Evolutionary conservation across 2,888 invertebrate species (phyloP).

Genomic region (Drosophila koepferae): DNA sequence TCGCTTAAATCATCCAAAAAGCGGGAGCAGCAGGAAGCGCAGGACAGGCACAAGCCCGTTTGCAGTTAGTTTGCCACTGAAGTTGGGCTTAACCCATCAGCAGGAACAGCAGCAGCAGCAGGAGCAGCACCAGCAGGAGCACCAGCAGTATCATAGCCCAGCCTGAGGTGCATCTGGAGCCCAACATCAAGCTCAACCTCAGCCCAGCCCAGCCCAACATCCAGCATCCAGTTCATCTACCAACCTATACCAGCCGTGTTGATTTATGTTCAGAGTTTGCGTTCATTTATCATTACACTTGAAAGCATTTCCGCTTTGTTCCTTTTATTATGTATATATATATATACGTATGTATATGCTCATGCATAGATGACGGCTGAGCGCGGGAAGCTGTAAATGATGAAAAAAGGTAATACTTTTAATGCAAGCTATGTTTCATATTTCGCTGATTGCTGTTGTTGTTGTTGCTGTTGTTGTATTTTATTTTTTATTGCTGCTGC

Average conservation of each 20-base stretch:
- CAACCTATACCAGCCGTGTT: slow-evolving; percentile 34
- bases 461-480: slow-evolving; percentile 17
- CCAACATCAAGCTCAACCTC: background rate
- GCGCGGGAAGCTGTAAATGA: slow-evolving; percentile 1
- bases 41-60: slow-evolving; percentile 47
- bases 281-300: slow-evolving; percentile 79
- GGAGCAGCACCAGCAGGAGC: slow-evolving; percentile 51
- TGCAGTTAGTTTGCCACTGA: slow-evolving; percentile 70
- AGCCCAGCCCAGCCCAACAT: background rate
- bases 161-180: slow-evolving; percentile 46
- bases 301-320: slow-evolving; percentile 76
- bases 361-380: slow-evolving; percentile 18
- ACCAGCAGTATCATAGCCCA: slow-evolving; percentile 42
- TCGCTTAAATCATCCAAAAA: slow-evolving; percentile 70
- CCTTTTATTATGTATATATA: slow-evolving; percentile 65
- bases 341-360: slow-evolving; percentile 37
- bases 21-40: background rate
- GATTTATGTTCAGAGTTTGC: slow-evolving; percentile 79
- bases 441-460: slow-evolving; percentile 29
- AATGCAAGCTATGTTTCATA: slow-evolving; percentile 49
- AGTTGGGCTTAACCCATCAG: slow-evolving; percentile 78
- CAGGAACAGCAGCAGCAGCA: slow-evolving; percentile 32
- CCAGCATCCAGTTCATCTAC: background rate
- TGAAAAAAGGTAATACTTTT: slow-evolving; percentile 65
- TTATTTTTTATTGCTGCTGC: slow-evolving; percentile 55